Percentiles rank a stretch among this genome's conserved stretches.
Conservation (phyloP, 2,113 vertebrate genomes). For the Erythrolamprus reginae region DNA sequence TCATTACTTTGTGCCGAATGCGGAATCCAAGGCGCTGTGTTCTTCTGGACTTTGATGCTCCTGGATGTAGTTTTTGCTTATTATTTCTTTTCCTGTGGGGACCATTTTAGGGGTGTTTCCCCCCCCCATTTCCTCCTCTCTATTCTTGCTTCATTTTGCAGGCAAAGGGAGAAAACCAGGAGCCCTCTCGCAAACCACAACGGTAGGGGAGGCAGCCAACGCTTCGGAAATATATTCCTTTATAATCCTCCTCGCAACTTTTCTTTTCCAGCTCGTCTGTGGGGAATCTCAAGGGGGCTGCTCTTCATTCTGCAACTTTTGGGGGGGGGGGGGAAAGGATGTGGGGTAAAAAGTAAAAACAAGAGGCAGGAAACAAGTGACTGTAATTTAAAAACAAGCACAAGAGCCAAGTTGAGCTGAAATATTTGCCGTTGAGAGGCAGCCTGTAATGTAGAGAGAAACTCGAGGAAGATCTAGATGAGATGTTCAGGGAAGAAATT, state of each 20-base stretch:
- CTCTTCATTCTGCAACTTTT: background rate
- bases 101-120: background rate
- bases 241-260: background rate
- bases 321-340: no score
- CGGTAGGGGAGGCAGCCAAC: background rate
- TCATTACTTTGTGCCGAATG: constrained; percentile 57
- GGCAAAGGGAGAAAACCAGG: background rate
- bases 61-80: constrained; percentile 37
- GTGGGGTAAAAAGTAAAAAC: background rate
- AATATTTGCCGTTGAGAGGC: background rate
- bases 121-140: no score
- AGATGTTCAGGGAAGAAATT: background rate
- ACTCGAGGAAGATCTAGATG: background rate
- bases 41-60: constrained; percentile 57
- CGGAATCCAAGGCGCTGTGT: constrained; percentile 59
- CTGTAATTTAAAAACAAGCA: background rate
- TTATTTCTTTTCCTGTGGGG: constrained; percentile 53
- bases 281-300: background rate
- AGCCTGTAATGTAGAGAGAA: background rate
- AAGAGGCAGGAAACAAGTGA: background rate
- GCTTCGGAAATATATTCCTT: background rate
- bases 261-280: background rate
- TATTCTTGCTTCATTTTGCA: background rate
- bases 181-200: background rate
- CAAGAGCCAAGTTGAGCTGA: background rate